Percentiles rank a stretch among this genome's conserved stretches.
phyloP scores from a whole-genome alignment of 2,113 vertebrate species.

The Ammodytes dubius region DNA sequence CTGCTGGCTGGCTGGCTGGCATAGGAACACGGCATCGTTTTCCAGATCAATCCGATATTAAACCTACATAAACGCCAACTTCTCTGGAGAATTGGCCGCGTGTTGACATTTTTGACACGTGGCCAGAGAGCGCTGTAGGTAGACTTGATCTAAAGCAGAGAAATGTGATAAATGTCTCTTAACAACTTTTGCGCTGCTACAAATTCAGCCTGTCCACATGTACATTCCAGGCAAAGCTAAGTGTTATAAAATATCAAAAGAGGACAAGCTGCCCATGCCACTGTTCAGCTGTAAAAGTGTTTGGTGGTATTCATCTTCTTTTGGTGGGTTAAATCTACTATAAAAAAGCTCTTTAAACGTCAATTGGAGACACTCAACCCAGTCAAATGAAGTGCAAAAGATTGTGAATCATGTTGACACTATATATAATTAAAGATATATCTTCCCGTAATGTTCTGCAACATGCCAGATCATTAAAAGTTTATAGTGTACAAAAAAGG shows the following conservation, averaged over 20 bases:
- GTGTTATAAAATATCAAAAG: constrained; percentile 36
- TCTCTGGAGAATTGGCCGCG: constrained; percentile 59
- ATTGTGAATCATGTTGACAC: constrained; percentile 29
- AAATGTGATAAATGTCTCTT: constrained; percentile 70
- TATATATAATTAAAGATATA: constrained; percentile 14
- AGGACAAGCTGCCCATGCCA: constrained; percentile 30
- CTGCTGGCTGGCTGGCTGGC: constrained; percentile 71
- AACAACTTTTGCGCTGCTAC: constrained; percentile 41
- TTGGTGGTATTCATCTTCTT: constrained; percentile 19
- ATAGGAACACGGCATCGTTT: constrained; percentile 73
- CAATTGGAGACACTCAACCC: constrained; percentile 7
- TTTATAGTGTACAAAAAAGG: not conserved
- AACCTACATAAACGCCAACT: constrained; percentile 73
- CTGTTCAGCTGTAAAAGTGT: constrained; percentile 18
- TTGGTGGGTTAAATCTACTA: constrained; percentile 5
- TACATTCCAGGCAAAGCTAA: constrained; percentile 39
- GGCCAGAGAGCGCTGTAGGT: constrained; percentile 60
- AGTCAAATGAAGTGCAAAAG: not conserved
- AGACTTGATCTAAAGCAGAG: constrained; percentile 30
- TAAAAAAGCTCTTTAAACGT: not conserved
- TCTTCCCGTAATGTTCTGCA: constrained; percentile 11
- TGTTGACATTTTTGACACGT: constrained; percentile 71
- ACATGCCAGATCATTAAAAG: constrained; percentile 9
- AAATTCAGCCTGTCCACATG: constrained; percentile 39
- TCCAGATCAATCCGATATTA: constrained; percentile 82